Evolutionary conservation across 2,113 vertebrate species (phyloP), one percentile per base, ranked within the genome.

Genomic region (Macaca mulatta): DNA sequence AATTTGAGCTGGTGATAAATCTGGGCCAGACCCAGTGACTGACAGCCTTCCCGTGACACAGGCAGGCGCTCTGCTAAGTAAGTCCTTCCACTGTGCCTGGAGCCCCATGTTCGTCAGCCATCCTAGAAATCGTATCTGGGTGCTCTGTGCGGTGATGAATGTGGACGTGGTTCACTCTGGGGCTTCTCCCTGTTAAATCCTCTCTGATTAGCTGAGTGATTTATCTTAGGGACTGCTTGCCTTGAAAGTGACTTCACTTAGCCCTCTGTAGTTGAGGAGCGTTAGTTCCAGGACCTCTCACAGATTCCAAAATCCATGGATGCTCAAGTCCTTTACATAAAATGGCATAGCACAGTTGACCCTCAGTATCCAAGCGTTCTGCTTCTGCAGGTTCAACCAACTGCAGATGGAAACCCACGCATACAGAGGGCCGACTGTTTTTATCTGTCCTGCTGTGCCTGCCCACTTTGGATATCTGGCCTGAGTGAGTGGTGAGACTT

Each of bases 141-240:
- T 80, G 52, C 81, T 80, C 22, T 3, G 1, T 30, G 81, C 72
- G 12, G 64, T 57, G 91, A 72, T 35, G 0, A 35, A 25, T 1
- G 0, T 45, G 27, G 43, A 70, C 11, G 0, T 79, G 88, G n/a
- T 74, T 95, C 50, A 30, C 50, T 52, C 57, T 75, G 67, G n/a
- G 61, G 72, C 52, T n/a, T 57, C 20, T 23, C 8, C 18, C 85
- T 93, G 40, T 78, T 85, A 67, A 89, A 35, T 92, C 93, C 61
- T 75, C 86, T 75, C 85, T 91, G 86, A 40, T 92, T 96, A 84
- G 92, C 40, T 40, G 45, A 61, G 50, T 92, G 97, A 78, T 95
- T 97, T 97, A 96, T 96, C 72, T 85, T 25, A 64, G 70, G n/a
- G 18, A 77, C 25, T 0, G 0, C 43, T 83, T 0, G 8, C 59